phyloP scores from a whole-genome alignment of 2,113 vertebrate genomes.

The Hucho hucho region DNA sequence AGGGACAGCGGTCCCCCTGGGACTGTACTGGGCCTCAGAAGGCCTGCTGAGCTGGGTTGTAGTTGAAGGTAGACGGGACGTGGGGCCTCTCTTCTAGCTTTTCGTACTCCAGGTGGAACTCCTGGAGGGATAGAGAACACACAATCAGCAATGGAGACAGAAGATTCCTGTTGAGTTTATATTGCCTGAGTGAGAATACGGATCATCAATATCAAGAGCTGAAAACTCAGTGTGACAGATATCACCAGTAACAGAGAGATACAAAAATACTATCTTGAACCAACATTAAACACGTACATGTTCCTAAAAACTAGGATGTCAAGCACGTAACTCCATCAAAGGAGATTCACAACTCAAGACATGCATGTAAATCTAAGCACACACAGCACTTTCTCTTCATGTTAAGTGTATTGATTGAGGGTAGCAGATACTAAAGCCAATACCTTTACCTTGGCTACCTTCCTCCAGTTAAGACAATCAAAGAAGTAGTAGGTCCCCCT shows the following conservation, averaged over 20 bases:
- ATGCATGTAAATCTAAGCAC: too few species aligned
- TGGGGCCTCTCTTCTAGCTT: slow-evolving; percentile 99
- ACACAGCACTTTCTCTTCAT: too few species aligned
- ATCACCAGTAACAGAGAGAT: too few species aligned
- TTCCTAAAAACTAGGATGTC: too few species aligned
- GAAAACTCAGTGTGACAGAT: too few species aligned
- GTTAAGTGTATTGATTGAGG: background rate
- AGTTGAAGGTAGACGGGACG: slow-evolving; percentile 99
- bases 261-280: too few species aligned
- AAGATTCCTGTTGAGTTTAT: background rate
- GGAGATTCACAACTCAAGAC: too few species aligned
- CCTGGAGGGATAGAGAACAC: slow-evolving; percentile 71
- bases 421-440: slow-evolving; percentile 25
- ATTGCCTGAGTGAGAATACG: background rate
- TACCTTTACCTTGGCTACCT: slow-evolving; percentile 94
- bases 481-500: slow-evolving; percentile 99
- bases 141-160: slow-evolving; percentile 3
- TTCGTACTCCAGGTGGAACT: slow-evolving; percentile 99
- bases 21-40: slow-evolving; percentile 92
- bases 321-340: too few species aligned
- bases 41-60: slow-evolving; percentile 99
- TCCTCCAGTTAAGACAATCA: slow-evolving; percentile 99
- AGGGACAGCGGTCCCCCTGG: slow-evolving; percentile 89
- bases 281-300: too few species aligned
- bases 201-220: background rate